Conservation (phyloP, 2,888 invertebrate genomes). For the Empis stercorea region DNA sequence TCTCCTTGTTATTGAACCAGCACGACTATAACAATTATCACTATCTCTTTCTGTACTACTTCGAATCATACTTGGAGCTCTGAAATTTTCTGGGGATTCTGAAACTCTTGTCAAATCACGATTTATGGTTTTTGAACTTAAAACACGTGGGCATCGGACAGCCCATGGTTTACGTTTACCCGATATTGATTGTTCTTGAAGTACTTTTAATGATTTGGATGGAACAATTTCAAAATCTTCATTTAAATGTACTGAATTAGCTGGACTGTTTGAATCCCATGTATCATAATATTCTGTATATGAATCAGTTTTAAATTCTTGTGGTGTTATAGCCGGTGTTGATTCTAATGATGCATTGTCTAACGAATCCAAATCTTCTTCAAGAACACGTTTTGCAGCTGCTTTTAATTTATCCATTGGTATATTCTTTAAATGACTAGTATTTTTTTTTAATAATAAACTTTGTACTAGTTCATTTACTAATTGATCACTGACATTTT, state of each 20-base stretch:
- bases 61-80: constrained; percentile 17
- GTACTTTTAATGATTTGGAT: constrained; percentile 43
- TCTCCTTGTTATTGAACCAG: constrained; percentile 23
- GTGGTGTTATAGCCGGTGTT: constrained; percentile 38
- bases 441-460: constrained; percentile 42
- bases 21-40: constrained; percentile 18
- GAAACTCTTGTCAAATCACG: constrained; percentile 38
- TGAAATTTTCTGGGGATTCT: constrained; percentile 31
- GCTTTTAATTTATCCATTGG: constrained; percentile 46
- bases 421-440: constrained; percentile 39
- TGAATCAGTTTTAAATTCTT: constrained; percentile 36
- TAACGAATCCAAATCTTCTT: constrained; percentile 41
- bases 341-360: constrained; percentile 37
- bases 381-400: constrained; percentile 42
- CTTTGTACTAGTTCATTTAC: constrained; percentile 47
- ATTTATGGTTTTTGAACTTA: constrained; percentile 45
- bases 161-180: constrained; percentile 38
- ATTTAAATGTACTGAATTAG: constrained; percentile 11
- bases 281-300: constrained; percentile 45
- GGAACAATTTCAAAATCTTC: constrained; percentile 39
- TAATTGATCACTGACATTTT: constrained; percentile 40
- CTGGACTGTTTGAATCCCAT: constrained; percentile 33
- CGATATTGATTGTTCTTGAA: constrained; percentile 38
- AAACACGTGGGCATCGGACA: constrained; percentile 49
- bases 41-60: constrained; percentile 9